These are phyloP conservation scores for Amphipyra tragopoginis DNA, from an alignment of 2,888 invertebrate genomes.

Conservation along the genomic window DNA sequence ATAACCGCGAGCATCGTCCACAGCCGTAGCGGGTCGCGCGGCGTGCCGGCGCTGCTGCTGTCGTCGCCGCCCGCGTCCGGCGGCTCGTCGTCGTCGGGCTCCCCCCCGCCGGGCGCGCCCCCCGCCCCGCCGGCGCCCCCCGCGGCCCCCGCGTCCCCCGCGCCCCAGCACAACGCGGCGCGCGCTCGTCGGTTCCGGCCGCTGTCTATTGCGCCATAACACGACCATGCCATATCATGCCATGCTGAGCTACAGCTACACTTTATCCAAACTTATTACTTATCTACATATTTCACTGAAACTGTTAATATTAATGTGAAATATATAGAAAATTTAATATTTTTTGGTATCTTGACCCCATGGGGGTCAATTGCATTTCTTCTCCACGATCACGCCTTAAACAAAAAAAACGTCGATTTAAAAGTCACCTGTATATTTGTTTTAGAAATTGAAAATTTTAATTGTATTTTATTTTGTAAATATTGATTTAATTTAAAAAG, in stretches of 20 bases:
- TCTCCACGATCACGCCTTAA: conserved; percentile 34
- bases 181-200: conserved; percentile 84
- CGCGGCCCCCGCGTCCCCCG: conserved; percentile 59
- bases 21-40: conserved; percentile 78
- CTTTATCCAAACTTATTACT: neutral
- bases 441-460: conserved; percentile 21
- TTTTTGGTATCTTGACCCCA: neutral
- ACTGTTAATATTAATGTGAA: neutral
- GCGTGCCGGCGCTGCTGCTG: conserved; percentile 84
- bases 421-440: conserved; percentile 33
- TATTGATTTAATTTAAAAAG: conserved; percentile 45
- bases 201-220: conserved; percentile 81
- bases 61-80: conserved; percentile 72
- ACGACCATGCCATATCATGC: conserved; percentile 24
- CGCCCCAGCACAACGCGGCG: conserved; percentile 79
- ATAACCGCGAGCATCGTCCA: fast-evolving
- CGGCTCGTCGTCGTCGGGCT: conserved; percentile 70
- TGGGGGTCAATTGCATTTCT: conserved; percentile 25
- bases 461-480: conserved; percentile 53
- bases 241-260: neutral
- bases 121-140: conserved; percentile 58
- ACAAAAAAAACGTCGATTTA: conserved; percentile 10
- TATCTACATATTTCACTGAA: no score
- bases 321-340: conserved; percentile 10
- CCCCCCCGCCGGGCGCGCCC: conserved; percentile 67